These are phyloP conservation scores for Alosa alosa DNA, from an alignment of 2,113 vertebrate genomes.

Conservation along the genomic window DNA sequence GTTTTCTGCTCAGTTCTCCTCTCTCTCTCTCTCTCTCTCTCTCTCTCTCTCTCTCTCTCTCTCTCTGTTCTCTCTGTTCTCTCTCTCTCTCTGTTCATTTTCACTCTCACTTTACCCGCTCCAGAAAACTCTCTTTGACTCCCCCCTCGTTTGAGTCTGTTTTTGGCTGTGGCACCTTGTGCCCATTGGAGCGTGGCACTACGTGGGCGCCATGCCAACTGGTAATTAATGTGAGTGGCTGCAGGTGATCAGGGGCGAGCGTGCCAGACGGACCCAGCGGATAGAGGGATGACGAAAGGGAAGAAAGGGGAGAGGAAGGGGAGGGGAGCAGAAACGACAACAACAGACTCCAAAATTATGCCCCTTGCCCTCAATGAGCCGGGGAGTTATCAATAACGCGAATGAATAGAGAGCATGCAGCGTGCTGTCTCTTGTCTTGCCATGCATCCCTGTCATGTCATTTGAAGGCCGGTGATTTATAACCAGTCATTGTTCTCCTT, in stretches of 20 bases:
- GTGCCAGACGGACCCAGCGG: conserved; percentile 9
- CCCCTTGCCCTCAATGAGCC: conserved; percentile 2
- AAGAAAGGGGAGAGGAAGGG: not conserved
- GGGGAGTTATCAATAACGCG: not conserved
- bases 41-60: not conserved
- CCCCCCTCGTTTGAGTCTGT: conserved; percentile 28
- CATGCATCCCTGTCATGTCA: not conserved
- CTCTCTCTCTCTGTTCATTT: not conserved
- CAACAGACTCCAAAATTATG: not conserved
- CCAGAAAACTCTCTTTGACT: not conserved
- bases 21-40: not conserved
- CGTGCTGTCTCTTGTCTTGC: not conserved
- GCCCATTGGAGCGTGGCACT: conserved; percentile 22
- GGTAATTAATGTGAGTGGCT: conserved; percentile 35
- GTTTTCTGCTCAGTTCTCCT: not conserved
- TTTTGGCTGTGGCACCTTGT: conserved; percentile 27
- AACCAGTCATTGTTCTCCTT: not conserved
- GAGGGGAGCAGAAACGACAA: not conserved
- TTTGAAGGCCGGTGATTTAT: not conserved
- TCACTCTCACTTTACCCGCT: not conserved
- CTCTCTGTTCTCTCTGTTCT: not conserved
- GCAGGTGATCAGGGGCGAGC: conserved; percentile 19
- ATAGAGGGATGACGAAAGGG: not conserved
- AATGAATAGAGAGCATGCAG: not conserved
- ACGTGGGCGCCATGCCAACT: conserved; percentile 25